These are phyloP conservation scores for Vespertilio murinus DNA, from an alignment of 2,797 vertebrate species.

Conservation along the genomic window DNA sequence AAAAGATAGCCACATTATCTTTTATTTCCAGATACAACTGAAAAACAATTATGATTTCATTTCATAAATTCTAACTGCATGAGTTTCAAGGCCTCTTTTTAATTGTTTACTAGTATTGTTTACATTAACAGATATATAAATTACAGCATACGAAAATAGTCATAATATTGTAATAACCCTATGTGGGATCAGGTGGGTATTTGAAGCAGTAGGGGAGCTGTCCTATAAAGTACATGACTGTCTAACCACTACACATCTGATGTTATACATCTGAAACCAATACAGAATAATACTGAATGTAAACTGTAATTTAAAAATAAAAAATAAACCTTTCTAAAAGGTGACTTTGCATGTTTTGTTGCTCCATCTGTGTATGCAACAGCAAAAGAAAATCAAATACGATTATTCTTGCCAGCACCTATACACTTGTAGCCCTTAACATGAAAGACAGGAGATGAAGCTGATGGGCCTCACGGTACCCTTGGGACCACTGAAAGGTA, in stretches of 20 bases:
- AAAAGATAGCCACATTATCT: neutral
- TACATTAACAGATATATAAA: neutral
- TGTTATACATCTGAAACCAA: neutral
- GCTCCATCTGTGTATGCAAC: neutral
- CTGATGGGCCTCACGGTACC: rapidly evolving
- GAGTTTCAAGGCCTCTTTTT: neutral
- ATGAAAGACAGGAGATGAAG: neutral
- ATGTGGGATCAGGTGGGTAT: too few relatives aligned
- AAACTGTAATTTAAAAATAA: neutral
- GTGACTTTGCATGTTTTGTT: neutral
- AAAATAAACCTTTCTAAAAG: neutral
- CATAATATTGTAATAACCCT: neutral
- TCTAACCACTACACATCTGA: neutral
- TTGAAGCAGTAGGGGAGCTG: neutral
- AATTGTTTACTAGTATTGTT: neutral
- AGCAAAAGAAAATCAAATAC: neutral
- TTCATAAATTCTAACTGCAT: neutral
- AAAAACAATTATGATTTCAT: neutral
- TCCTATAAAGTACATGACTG: neutral
- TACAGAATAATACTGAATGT: neutral
- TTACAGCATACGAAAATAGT: neutral
- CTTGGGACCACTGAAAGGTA: neutral
- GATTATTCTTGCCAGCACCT: rapidly evolving
- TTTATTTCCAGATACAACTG: neutral
- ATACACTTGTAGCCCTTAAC: neutral